phyloP scores from a whole-genome alignment of 92 coral and sea anemone genomes.

The Epizoanthus stellaris region DNA sequence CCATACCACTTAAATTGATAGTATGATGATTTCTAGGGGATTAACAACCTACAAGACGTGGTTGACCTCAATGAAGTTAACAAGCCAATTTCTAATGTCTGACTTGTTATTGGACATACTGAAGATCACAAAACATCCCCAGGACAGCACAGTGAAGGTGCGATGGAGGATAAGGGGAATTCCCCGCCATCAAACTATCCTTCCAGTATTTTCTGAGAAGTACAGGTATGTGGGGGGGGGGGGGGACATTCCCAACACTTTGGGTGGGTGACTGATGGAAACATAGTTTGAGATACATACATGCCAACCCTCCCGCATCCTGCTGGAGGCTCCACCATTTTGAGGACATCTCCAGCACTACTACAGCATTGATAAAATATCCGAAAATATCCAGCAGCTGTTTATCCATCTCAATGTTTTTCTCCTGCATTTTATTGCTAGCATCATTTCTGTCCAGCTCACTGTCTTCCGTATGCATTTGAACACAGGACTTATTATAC shows the following conservation, averaged over 20 bases:
- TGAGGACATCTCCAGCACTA: too few relatives aligned
- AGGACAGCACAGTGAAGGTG: constrained; percentile 84
- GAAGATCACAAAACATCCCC: constrained; percentile 87
- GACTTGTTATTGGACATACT: constrained; percentile 79
- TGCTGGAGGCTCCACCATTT: too few relatives aligned
- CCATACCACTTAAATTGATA: not conserved
- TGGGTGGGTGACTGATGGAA: not conserved
- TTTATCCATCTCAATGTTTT: too few relatives aligned
- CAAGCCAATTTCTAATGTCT: constrained; percentile 66
- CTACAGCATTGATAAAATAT: too few relatives aligned
- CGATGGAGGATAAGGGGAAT: constrained; percentile 96
- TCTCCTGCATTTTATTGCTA: too few relatives aligned
- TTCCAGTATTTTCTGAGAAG: constrained; percentile 59
- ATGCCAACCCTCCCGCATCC: too few relatives aligned
- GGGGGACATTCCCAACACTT: not conserved
- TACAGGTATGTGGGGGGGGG: constrained; percentile 36
- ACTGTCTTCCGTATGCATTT: too few relatives aligned
- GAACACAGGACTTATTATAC: too few relatives aligned
- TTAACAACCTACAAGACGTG: constrained; percentile 63
- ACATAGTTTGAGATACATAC: not conserved
- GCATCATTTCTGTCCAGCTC: too few relatives aligned
- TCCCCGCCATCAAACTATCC: constrained; percentile 66
- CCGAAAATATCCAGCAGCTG: too few relatives aligned
- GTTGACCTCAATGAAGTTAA: constrained; percentile 59
- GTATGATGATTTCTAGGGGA: constrained; percentile 52